Evolutionary conservation across 2,113 vertebrate genomes (phyloP).

Genomic region (Gymnorhina tibicen): DNA sequence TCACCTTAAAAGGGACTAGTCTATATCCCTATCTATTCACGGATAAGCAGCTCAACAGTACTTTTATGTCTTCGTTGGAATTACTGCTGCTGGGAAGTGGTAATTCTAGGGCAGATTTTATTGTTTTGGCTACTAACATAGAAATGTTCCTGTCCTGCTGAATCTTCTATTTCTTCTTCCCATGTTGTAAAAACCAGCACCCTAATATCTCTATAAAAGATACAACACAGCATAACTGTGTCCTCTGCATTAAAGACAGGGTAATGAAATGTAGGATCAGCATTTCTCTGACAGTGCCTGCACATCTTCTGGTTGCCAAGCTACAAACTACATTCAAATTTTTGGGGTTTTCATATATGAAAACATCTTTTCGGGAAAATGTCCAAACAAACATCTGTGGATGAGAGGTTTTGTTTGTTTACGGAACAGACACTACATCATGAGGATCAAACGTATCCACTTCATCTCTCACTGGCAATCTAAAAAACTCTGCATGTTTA

Average conservation of each 20-base stretch:
- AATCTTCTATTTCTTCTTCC: not conserved
- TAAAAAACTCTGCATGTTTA: not conserved
- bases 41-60: not conserved
- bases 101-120: conserved; percentile 7
- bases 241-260: not conserved
- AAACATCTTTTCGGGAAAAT: not conserved
- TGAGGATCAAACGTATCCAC: not conserved
- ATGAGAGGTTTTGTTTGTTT: not conserved
- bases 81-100: not conserved
- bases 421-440: not conserved
- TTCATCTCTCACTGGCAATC: not conserved
- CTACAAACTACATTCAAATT: not conserved
- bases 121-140: not conserved
- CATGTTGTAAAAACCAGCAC: not conserved
- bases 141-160: not conserved
- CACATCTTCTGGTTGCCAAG: not conserved
- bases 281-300: not conserved
- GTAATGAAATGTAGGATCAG: not conserved
- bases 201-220: not conserved
- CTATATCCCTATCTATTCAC: not conserved
- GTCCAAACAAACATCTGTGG: not conserved
- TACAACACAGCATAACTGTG: not conserved
- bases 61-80: not conserved
- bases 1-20: not conserved
- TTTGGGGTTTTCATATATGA: not conserved